A percentile compares a stretch with the other conserved stretches of the same genome.
Evolutionary conservation across 1,140 invertebrate genomes (phyloP).

Genomic region (Euglossa dilemma): DNA sequence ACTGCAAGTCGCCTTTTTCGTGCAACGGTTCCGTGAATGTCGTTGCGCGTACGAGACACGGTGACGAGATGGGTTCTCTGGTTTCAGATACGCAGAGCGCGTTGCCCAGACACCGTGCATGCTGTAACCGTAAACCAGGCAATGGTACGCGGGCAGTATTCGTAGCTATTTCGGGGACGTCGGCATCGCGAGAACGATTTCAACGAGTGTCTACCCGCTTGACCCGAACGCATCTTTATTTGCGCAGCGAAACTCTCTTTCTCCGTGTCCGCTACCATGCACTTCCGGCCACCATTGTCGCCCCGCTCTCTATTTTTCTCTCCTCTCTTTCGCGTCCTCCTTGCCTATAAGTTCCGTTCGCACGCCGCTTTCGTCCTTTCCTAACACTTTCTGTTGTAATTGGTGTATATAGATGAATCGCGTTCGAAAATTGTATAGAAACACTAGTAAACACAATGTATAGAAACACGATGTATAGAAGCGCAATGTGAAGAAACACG

Average conservation of each 20-base stretch:
- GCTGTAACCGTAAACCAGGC: slow-evolving; percentile 70
- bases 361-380: too few relatives aligned
- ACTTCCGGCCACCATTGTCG: slow-evolving; percentile 25
- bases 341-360: neutral
- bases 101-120: slow-evolving; percentile 67
- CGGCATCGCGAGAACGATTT: slow-evolving; percentile 64
- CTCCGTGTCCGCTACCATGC: neutral
- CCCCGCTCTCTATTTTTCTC: neutral
- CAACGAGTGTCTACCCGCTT: slow-evolving; percentile 66
- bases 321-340: neutral
- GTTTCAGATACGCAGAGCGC: slow-evolving; percentile 69
- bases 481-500: too few relatives aligned
- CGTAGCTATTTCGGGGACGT: slow-evolving; percentile 69
- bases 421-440: too few relatives aligned
- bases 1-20: slow-evolving; percentile 45
- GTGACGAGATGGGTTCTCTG: slow-evolving; percentile 62
- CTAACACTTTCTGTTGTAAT: neutral
- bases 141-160: slow-evolving; percentile 68
- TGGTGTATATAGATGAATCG: too few relatives aligned
- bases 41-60: slow-evolving; percentile 33
- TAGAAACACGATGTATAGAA: too few relatives aligned
- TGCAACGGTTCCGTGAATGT: slow-evolving; percentile 49
- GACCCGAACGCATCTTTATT: slow-evolving; percentile 67
- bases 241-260: slow-evolving; percentile 24
- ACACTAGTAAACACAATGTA: too few relatives aligned